A percentile compares a stretch with the other conserved stretches of the same genome.
These are phyloP conservation scores for Tilapia sparmanii DNA, from an alignment of 2,113 vertebrate species.

Conservation along the genomic window DNA sequence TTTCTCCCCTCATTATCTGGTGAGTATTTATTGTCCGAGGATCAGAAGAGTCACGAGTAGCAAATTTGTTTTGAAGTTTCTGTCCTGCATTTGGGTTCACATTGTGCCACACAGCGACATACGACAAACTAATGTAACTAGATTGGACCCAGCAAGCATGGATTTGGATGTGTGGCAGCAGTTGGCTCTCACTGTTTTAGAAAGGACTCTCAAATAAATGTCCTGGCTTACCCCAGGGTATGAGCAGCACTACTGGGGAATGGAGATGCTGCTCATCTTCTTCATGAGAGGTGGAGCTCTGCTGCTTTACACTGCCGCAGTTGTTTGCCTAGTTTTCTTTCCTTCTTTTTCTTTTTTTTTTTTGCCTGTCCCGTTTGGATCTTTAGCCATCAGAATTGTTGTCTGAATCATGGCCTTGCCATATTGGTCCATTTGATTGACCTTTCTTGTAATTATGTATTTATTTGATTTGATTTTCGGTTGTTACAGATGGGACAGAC, in stretches of 20 bases:
- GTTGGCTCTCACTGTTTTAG: background rate
- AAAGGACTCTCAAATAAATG: background rate
- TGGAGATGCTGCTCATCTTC: background rate
- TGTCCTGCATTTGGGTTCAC: background rate
- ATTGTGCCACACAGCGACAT: background rate
- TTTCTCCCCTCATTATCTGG: background rate
- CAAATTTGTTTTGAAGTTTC: background rate
- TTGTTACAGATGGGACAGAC: fast-evolving
- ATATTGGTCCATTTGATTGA: background rate
- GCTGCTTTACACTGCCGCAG: background rate
- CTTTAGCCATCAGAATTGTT: background rate
- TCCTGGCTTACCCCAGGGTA: background rate
- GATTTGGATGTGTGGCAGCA: background rate
- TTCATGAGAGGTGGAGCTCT: background rate
- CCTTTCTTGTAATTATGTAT: background rate
- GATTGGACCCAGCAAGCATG: background rate
- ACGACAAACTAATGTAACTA: background rate
- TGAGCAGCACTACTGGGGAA: fast-evolving
- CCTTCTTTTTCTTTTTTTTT: background rate
- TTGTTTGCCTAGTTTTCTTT: background rate
- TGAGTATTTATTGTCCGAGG: background rate
- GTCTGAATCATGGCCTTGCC: background rate
- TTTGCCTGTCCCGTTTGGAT: background rate
- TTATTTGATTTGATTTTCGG: background rate
- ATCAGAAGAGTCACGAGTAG: background rate